Evolutionary conservation across 2,797 vertebrate species (phyloP), one percentile per base, ranked within the genome.

Genomic region (Zalophus californianus): DNA sequence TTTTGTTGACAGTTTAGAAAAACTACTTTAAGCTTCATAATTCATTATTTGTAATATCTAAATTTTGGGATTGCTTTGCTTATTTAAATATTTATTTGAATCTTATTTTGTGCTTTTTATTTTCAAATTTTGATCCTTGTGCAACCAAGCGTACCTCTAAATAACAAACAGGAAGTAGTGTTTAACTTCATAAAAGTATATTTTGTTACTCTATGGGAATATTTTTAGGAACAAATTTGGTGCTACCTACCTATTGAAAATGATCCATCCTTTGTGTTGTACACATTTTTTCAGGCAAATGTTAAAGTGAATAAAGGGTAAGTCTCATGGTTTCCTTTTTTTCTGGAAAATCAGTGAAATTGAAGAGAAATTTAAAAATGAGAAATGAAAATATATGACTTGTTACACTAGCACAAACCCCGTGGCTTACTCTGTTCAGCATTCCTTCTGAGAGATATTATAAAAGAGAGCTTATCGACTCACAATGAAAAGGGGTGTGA

Each of bases 71-170:
- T 73, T 62, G 29, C 50, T 91, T 89, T 85, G 48, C 23, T 86
- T 86, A 66, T 66, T 82, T 60, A 78, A 50, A 52, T 80, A 54
- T 92, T 44, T 95, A 87, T 87, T 94, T 84, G 54, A 95, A 82
- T 89, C 14, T 77, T 54, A 50, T 62, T 91, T 88, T 60, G 2
- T 60, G 2, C 58, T 82, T 97, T 91, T 11, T 29, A 7, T 38
- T 79, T 97, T 83, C 20, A 83, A 83, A 62, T 86, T 85, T 93
- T 85, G 64, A 52, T 91, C 58, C 29, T 86, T 86, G 54, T 89
- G 21, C 18, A 86, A 10, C 50, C 18, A 79, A 86, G 18, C 10
- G 23, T 77, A 54, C 2, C 32, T 60, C 14, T 79, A 41, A 93
- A 64, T 62, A 91, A n/a, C n/a, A 94, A 80, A 92, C 11, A 66